A percentile compares a stretch with the other conserved stretches of the same genome.
Evolutionary conservation across 2,113 vertebrate species (phyloP).

Genomic region (Lonchura striata): DNA sequence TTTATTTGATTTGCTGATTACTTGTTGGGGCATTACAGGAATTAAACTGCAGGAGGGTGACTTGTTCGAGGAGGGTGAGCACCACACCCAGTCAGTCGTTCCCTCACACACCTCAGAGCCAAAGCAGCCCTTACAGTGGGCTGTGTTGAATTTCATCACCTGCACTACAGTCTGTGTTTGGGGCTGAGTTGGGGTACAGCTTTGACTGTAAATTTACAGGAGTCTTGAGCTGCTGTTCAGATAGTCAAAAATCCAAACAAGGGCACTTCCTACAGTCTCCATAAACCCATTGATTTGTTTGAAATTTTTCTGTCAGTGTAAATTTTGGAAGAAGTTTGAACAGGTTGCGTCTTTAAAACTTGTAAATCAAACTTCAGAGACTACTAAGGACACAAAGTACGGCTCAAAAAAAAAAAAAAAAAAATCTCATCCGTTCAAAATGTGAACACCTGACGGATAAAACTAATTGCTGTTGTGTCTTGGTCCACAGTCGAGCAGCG

Average conservation of each 20-base stretch:
- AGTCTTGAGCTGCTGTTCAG: background rate
- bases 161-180: accelerated
- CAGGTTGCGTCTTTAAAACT: background rate
- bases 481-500: background rate
- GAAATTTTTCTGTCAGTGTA: background rate
- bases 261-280: background rate
- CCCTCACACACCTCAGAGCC: background rate
- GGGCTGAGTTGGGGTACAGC: background rate
- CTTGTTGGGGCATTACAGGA: background rate
- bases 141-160: background rate
- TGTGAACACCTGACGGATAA: accelerated
- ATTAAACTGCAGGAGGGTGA: background rate
- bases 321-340: background rate
- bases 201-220: background rate
- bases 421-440: background rate
- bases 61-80: background rate
- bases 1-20: background rate
- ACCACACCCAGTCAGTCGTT: background rate
- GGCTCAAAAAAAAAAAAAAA: background rate
- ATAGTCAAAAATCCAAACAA: background rate
- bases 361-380: background rate
- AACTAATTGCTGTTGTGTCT: accelerated
- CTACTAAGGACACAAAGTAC: background rate
- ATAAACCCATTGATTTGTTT: background rate
- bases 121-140: accelerated